Base-by-base conservation (phyloP, 2,797 vertebrate genomes). In the Fundulus diaphanus region DNA sequence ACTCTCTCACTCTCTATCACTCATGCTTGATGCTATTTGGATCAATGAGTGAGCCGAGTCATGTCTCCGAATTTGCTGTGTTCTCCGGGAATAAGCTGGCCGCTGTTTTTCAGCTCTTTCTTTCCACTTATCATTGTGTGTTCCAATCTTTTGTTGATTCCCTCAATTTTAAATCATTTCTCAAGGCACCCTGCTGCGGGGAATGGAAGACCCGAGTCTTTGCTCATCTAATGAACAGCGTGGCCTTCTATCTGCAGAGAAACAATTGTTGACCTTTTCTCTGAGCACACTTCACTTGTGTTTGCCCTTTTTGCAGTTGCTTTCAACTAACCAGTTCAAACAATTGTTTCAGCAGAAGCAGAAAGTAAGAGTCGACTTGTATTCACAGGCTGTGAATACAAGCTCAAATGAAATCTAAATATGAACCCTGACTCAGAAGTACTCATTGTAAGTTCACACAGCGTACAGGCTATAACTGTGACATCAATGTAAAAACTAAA, bases 221-320 rank as follows among this genome's bases (percentile, higher is more conserved):
- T 79, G 67, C 56, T 74, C 54, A 74, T 63, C 68, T 68, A 57
- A 68, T 35, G 13, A 72, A 68, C 37, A 72, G 27, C 57, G 18
- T 52, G 24, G 65, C 61, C 65, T 59, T 80, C 61, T 72, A 35
- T 52, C 31, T 70, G 57, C 7, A 68, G 31, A n/a, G 27, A 61
- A 76, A 72, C 44, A 51, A 51, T 72, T 37, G 22, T 72, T 79
- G 72, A 74, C 72, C 72, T 74, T 80, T 80, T 72, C 69, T 76
- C 69, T 49, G 16, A 68, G 54, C 54, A 59, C 40, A 24, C 54
- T 75, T 74, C 68, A 33, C 56, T 77, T 33, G 33, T 70, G 48
- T 81, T 66, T 72, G 78, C 63, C 61, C 46, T 67, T 75, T 75
- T 27, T 66, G 18, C 42, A 33, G 74, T 52, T 37, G 31, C 74